Conservation (phyloP, 1,140 invertebrate species). For the Lepidotrigona ventralis region DNA sequence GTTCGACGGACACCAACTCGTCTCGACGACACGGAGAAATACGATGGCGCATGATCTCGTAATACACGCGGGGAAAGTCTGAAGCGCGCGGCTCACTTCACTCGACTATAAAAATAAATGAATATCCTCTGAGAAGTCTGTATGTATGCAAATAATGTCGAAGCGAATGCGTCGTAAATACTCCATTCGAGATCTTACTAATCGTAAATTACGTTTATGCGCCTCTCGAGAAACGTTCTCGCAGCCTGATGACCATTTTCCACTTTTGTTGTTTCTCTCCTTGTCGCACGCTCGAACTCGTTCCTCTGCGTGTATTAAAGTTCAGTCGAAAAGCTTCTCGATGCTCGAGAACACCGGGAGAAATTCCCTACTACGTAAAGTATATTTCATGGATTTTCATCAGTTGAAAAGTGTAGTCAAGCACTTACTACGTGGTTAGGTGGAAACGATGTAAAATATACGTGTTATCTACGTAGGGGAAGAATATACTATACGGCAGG, state of each 20-base stretch:
- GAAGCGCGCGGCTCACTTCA: background rate
- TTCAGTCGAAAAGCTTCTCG: background rate
- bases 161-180: background rate
- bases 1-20: background rate
- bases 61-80: too few relatives aligned
- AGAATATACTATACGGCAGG: conserved; percentile 23
- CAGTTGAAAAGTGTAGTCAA: too few relatives aligned
- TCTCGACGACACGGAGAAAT: background rate
- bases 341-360: too few relatives aligned
- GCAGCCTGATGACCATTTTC: background rate
- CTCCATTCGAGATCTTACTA: too few relatives aligned
- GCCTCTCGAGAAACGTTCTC: background rate
- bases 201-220: background rate
- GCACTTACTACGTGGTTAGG: too few relatives aligned
- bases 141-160: background rate
- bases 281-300: background rate
- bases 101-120: too few relatives aligned
- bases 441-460: conserved; percentile 18
- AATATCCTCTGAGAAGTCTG: background rate
- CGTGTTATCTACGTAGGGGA: conserved; percentile 23
- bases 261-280: background rate
- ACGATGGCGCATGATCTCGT: background rate
- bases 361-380: too few relatives aligned
- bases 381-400: too few relatives aligned
- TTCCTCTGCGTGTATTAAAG: background rate